Evolutionary conservation across 2,113 vertebrate genomes (phyloP).

Genomic region (Pleuronectes platessa): DNA sequence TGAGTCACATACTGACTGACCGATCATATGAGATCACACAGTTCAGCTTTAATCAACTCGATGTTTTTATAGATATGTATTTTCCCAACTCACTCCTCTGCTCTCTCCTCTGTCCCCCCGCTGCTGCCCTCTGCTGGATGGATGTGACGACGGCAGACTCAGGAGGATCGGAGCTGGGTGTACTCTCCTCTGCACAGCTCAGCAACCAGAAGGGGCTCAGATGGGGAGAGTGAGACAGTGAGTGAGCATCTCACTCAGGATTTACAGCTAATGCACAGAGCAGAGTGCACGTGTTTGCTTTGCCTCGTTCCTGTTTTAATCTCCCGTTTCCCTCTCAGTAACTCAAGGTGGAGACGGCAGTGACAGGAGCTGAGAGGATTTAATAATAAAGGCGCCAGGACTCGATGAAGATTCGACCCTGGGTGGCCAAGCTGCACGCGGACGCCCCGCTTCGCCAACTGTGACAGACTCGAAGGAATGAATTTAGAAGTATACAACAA

Average conservation of each 20-base stretch:
- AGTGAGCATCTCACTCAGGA: conserved; percentile 69
- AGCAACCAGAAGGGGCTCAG: conserved; percentile 87
- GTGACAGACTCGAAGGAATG: conserved; percentile 17
- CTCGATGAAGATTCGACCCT: conserved; percentile 2
- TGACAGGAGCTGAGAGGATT: conserved; percentile 18
- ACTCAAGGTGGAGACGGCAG: conserved; percentile 36
- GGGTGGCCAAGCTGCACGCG: conserved; percentile 49
- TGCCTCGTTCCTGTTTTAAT: background rate
- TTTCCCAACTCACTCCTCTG: conserved; percentile 62
- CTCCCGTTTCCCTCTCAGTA: conserved; percentile 52
- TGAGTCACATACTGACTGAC: background rate
- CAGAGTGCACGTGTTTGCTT: background rate
- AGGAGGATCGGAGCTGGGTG: conserved; percentile 95
- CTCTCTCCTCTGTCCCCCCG: conserved; percentile 35
- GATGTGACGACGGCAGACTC: conserved; percentile 82
- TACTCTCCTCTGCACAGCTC: conserved; percentile 93
- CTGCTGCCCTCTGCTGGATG: conserved; percentile 80
- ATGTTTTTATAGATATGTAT: background rate
- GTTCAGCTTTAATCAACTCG: conserved; percentile 16
- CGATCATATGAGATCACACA: background rate
- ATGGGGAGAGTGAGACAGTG: conserved; percentile 93
- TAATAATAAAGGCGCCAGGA: conserved; percentile 23
- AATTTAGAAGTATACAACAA: conserved; percentile 10
- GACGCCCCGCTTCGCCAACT: conserved; percentile 42
- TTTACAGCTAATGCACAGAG: background rate